These are phyloP conservation scores for Cheirogaleus major DNA, from an alignment of 2,797 vertebrate species.

Conservation along the genomic window DNA sequence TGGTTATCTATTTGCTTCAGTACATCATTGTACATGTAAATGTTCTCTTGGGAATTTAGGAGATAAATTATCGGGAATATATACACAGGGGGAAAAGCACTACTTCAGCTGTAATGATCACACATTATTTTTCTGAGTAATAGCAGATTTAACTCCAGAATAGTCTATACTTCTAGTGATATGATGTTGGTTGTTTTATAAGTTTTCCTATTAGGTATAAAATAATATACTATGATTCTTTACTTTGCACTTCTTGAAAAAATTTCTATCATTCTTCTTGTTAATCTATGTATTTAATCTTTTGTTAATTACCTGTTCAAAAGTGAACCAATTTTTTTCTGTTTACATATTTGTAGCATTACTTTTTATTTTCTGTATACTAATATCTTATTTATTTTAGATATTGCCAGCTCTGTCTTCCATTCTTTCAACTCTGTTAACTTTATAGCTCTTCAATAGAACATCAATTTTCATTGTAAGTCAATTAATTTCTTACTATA, in stretches of 20 bases:
- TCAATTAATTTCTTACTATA: neutral
- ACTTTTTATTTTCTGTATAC: neutral
- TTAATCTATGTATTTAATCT: neutral
- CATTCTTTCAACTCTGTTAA: neutral
- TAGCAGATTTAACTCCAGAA: neutral
- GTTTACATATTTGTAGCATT: neutral
- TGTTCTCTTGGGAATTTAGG: neutral
- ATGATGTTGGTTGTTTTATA: neutral
- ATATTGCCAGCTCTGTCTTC: neutral
- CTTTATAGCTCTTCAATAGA: neutral
- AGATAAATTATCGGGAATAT: neutral
- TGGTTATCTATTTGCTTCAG: neutral
- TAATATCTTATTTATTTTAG: neutral
- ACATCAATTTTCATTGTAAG: neutral
- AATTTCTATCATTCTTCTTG: neutral
- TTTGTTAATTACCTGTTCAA: neutral
- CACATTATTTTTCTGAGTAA: neutral
- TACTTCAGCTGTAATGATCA: neutral
- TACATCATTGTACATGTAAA: neutral
- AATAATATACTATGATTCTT: neutral
- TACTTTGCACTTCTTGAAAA: neutral
- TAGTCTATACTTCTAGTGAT: neutral
- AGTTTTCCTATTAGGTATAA: neutral
- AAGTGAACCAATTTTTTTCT: neutral
- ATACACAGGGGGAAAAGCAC: neutral